Conservation (phyloP, 1,140 invertebrate genomes). For the Sinonovacula constricta region DNA sequence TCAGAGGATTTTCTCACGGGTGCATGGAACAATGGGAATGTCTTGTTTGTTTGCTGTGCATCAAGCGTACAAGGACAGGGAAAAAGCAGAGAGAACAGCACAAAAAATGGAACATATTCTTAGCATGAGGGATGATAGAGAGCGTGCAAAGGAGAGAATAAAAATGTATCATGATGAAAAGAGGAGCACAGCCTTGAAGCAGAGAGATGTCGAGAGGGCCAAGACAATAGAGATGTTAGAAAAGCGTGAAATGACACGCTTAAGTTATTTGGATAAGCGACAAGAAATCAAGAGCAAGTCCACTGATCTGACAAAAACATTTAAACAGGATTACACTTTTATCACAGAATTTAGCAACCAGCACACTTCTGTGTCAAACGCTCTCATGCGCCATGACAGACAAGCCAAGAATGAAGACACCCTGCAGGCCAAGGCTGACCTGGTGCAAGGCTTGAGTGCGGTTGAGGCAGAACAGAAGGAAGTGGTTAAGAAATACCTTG, state of each 20-base stretch:
- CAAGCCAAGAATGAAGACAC: constrained; percentile 68
- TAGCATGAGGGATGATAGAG: constrained; percentile 69
- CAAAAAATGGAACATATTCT: constrained; percentile 72
- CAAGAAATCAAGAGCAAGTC: constrained; percentile 67
- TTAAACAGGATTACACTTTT: constrained; percentile 68
- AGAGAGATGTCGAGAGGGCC: constrained; percentile 65
- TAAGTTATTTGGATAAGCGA: constrained; percentile 68
- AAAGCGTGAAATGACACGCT: constrained; percentile 64
- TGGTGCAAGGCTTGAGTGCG: constrained; percentile 53
- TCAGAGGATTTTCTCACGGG: constrained; percentile 69
- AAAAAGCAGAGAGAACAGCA: constrained; percentile 69
- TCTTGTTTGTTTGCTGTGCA: constrained; percentile 76
- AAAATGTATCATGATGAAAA: constrained; percentile 71
- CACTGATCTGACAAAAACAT: constrained; percentile 60
- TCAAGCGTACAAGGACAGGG: constrained; percentile 75
- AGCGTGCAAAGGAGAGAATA: constrained; percentile 71
- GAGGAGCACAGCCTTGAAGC: constrained; percentile 61
- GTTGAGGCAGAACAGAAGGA: constrained; percentile 72
- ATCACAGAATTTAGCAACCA: constrained; percentile 75
- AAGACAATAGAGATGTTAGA: constrained; percentile 65
- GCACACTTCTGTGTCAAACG: constrained; percentile 77
- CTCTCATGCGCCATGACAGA: constrained; percentile 74
- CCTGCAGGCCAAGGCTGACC: constrained; percentile 52
- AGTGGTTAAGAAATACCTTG: constrained; percentile 72
- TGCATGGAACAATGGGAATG: constrained; percentile 76